Evolutionary conservation across 2,797 vertebrate genomes (phyloP), one percentile per base, ranked within the genome.

Genomic region (Chaetodon trifasciatus): DNA sequence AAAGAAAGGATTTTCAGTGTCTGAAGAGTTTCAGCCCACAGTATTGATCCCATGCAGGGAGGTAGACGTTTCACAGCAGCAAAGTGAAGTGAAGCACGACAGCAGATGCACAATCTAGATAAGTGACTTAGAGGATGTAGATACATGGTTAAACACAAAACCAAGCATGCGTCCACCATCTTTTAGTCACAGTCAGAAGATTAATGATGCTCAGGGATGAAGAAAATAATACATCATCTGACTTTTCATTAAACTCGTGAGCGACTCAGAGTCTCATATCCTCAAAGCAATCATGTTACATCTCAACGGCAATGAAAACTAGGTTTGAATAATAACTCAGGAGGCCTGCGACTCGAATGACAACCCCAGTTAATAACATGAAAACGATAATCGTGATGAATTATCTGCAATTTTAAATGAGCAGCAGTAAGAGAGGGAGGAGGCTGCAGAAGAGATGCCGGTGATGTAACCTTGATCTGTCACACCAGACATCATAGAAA

Each of bases 261-360:
- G 46, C 19, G 24, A 46, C 37, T 42, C 9, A 4, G 50, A 21
- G 47, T n/a, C 55, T 70, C 40, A 56, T 56, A 64, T 74, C 63
- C 62, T 72, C 79, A 55, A 37, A 82, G 58, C 72, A 76, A 76
- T 79, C 53, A 13, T 11, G 57, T 72, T 42, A 19, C 46, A 53
- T 52, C 63, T 28, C 46, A 0, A 28, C 16, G 1, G 58, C 58
- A 47, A 11, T 64, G 28, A 24, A 57, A 52, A 42, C 11, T 15
- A 2, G 17, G 52, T 76, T 39, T 72, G 40, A 17, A 58, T 60
- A 56, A 72, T 24, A 16, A 52, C 77, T 39, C 37, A 5, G 61
- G 66, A 50, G 55, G 42, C 40, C 67, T 17, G 60, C 53, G 49
- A 15, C 55, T n/a, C 5, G 0, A 47, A 60, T 37, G 0, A 42